These are phyloP conservation scores for Drosophila anceps DNA, from an alignment of 2,888 invertebrate species.

Conservation along the genomic window DNA sequence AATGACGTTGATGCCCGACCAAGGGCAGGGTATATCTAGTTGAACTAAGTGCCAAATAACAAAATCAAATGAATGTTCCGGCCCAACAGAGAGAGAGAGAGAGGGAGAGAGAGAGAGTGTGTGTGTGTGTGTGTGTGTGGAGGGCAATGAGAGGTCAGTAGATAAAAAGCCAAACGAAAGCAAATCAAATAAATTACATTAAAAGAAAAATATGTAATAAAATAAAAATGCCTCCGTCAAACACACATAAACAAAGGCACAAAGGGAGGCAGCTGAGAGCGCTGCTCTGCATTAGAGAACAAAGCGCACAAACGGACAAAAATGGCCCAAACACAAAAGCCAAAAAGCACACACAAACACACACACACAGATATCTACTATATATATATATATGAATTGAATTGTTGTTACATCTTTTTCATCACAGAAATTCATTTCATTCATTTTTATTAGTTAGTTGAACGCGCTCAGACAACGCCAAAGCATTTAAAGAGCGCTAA, in stretches of 20 bases:
- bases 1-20: slow-evolving; percentile 6
- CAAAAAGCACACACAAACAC: slow-evolving; percentile 15
- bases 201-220: slow-evolving; percentile 78
- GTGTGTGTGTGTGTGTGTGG: background rate
- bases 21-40: slow-evolving; percentile 19
- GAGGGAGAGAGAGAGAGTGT: background rate
- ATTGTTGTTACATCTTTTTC: slow-evolving; percentile 13
- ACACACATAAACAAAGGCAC: slow-evolving; percentile 25
- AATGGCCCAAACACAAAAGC: slow-evolving; percentile 40
- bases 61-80: slow-evolving; percentile 69
- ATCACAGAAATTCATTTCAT: slow-evolving; percentile 24
- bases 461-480: slow-evolving; percentile 10
- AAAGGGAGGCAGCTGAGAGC: slow-evolving; percentile 2
- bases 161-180: slow-evolving; percentile 50
- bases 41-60: slow-evolving; percentile 69
- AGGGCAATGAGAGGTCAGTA: slow-evolving; percentile 12
- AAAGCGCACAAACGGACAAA: slow-evolving; percentile 52
- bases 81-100: slow-evolving; percentile 4
- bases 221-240: slow-evolving; percentile 57
- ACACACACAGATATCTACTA: slow-evolving; percentile 7
- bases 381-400: slow-evolving; percentile 5
- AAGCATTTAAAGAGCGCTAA: slow-evolving; percentile 22
- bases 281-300: slow-evolving; percentile 22
- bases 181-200: slow-evolving; percentile 77
- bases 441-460: slow-evolving; percentile 20